phyloP scores from a whole-genome alignment of 1,140 invertebrate species.

The Tetramorium parvispinum region DNA sequence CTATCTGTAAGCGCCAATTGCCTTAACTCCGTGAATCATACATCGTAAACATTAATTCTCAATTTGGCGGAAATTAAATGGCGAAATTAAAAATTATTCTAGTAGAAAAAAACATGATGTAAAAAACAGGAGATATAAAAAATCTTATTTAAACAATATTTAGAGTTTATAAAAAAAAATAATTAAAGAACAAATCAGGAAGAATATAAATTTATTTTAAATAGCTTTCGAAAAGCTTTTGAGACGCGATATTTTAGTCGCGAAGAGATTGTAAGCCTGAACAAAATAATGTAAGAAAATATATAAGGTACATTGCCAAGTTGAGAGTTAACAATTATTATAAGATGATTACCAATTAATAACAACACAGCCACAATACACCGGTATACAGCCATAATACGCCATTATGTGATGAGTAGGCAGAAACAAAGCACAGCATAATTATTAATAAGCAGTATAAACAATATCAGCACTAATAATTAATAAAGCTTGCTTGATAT shows the following conservation, averaged over 20 bases:
- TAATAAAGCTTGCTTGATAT: neutral
- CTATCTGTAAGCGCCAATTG: neutral
- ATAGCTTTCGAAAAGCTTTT: neutral
- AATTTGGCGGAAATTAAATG: neutral
- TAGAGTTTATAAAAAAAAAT: neutral
- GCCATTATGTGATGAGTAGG: slow-evolving; percentile 33
- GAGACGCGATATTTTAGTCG: neutral
- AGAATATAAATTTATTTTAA: neutral
- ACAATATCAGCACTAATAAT: slow-evolving; percentile 15
- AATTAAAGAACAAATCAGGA: neutral
- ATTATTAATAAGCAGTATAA: slow-evolving; percentile 50
- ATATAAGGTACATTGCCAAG: slow-evolving; percentile 5
- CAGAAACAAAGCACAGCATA: slow-evolving; percentile 35
- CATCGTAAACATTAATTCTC: neutral
- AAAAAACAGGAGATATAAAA: neutral
- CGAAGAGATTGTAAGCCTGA: neutral
- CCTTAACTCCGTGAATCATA: neutral
- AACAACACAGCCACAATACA: slow-evolving; percentile 32
- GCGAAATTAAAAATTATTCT: neutral
- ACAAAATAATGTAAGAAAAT: neutral
- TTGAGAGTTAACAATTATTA: slow-evolving; percentile 16
- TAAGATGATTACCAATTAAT: slow-evolving; percentile 52
- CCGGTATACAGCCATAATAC: neutral
- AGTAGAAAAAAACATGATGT: neutral
- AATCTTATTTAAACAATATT: neutral